Evolutionary conservation across 2,113 vertebrate species (phyloP), one percentile per base, ranked within the genome.

Genomic region (Osmerus mordax): DNA sequence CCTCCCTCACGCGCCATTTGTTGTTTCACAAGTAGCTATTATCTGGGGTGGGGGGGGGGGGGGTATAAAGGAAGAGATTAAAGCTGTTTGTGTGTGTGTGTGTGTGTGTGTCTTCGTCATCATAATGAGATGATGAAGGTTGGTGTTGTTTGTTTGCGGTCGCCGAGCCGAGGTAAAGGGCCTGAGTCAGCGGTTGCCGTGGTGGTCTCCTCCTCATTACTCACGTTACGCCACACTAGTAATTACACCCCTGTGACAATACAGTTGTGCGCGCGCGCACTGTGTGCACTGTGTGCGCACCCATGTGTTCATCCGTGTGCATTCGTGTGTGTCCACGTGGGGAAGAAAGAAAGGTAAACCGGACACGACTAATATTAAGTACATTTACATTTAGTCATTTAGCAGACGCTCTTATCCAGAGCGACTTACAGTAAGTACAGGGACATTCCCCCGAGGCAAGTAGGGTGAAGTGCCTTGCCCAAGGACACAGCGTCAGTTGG

Each of bases 171-270:
- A 21, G 52, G 8, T 60, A 13, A 56, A 19, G 56, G 76, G 72
- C 67, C 65, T 11, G 63, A 73, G 67, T 78, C 64, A 75, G 72
- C 23, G 23, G 23, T 23, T 1, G 2, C 82, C 83, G 75, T 75
- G 76, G 72, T 73, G 71, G 67, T 59, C 67, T 80, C 67, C 74
- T 74, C 67, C 52, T 28, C 70, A 61, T 64, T 15, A 79, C 78
- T 74, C 81, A 87, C 87, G 77, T 82, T 72, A 77, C 79, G 80
- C 29, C 29, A 83, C 75, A 54, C 18, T 1, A 77, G 72, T 87
- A 88, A 89, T 89, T 88, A 87, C 29, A 72, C 80, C 73, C 77
- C 80, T 82, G 78, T 77, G 73, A 81, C 78, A 68, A 76, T 71
- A 59, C 73, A 76, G 1, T 6, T 69, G 16, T 54, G 16, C 29